Evolutionary conservation across 2,888 invertebrate genomes (phyloP).

Genomic region (Fabriciana adippe): DNA sequence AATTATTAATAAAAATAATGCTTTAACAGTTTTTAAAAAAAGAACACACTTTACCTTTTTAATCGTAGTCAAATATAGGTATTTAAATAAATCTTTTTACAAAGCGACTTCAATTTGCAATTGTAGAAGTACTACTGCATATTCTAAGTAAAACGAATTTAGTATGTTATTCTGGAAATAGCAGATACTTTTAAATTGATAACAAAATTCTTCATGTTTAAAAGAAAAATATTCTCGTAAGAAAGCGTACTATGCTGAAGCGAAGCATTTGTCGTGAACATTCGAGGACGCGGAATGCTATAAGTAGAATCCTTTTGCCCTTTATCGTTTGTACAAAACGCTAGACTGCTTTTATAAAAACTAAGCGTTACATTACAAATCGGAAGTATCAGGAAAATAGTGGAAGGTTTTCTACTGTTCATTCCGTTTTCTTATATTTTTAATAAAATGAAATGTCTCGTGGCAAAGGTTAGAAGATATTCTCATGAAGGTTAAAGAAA

Average conservation of each 20-base stretch:
- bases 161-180: background rate
- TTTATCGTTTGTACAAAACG: slow-evolving; percentile 55
- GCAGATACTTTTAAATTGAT: slow-evolving; percentile 1
- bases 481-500: background rate
- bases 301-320: slow-evolving; percentile 60
- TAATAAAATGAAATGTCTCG: background rate
- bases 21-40: too few relatives aligned
- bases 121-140: background rate
- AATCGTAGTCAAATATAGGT: too few relatives aligned
- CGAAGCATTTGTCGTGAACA: slow-evolving; percentile 34
- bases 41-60: too few relatives aligned
- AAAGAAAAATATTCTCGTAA: slow-evolving; percentile 29
- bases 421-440: background rate
- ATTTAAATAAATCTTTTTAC: too few relatives aligned
- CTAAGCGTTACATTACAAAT: slow-evolving; percentile 25
- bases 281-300: slow-evolving; percentile 54
- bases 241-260: slow-evolving; percentile 18
- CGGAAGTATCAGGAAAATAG: slow-evolving; percentile 20
- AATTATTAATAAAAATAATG: background rate
- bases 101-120: background rate
- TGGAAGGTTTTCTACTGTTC: slow-evolving; percentile 10
- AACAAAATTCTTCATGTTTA: slow-evolving; percentile 3
- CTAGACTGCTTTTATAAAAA: slow-evolving; percentile 30
- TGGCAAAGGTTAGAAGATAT: background rate
- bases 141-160: background rate